Evolutionary conservation across 37 sponge, comb jelly and placozoan genomes (phyloP), one percentile per base, ranked within the genome.

Genomic region (Geodia barretti): DNA sequence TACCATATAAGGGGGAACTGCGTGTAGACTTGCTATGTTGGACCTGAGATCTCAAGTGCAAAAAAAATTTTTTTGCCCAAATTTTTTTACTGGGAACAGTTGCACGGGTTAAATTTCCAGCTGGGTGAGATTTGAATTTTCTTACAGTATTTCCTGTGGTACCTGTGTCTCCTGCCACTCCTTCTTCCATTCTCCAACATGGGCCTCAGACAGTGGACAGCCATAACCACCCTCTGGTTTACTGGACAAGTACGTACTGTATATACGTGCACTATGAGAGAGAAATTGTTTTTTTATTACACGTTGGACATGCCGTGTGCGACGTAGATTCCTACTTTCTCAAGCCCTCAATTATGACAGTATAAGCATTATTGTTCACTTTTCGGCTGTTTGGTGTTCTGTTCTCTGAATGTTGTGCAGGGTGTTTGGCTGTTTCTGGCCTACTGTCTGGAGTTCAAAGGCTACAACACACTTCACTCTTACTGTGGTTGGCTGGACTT

Each of bases 101-200:
- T 59, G 60, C 60, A 59, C 19, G 60, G 14, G 14, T 59, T 14
- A 59, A 59, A 21, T 59, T 59, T 14, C 60, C 20, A 1, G 37
- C 31, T 72, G 7, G 14, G 7, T 47, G 14, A 17, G 14, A 47
- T 47, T 47, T 7, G 14, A 47, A 14, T 29, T 75, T 42, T 35
- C 11, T 8, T 81, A 7, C 84, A 99, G 99, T 99, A 99, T 75
- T 99, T 99, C 74, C 77, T 99, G 41, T 99, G 99, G 99, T 99
- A 99, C 73, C 80, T 99, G 66, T 84, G 87, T 73, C 81, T 97
- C 63, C 83, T 99, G 5, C 99, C 99, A 34, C 80, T 99, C 19
- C 38, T 92, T 11, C 38, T 90, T 2, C 93, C 97, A 4, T 74
- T 54, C 39, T 69, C 86, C 0, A 84, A 40, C 21, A 65, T 95